Base-by-base conservation (phyloP, 2,888 invertebrate species). In the Adineta ricciae region DNA sequence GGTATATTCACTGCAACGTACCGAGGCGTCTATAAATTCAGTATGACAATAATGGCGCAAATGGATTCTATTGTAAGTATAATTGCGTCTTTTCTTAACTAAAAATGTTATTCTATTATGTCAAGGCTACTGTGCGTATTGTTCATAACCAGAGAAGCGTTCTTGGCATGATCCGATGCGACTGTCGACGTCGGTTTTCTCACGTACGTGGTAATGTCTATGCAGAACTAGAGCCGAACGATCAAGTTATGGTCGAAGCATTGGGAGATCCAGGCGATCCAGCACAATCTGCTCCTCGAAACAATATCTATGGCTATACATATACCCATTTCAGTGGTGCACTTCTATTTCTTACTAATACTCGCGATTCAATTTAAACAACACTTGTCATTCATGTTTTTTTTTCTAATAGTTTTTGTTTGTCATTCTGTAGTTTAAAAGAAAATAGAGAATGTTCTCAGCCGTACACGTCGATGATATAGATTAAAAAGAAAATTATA, bases 271-370 rank as follows among this genome's bases (percentile, higher is more conserved):
- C 24, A 41, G 41, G n/a, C 41, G 41, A 78, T 78, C 41, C 41
- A n/a, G 78, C 21, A 41, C 78, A 78, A 41, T 78, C 78, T 2
- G 38, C 78, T 41, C 78, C 78, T n/a, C 78, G 78, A 9, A 78
- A 78, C n/a, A 78, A 78, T 78, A 78, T 78, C 7, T 78, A 78
- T 78, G 78, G 78, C 14, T 78, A 78, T 78, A 41, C 78, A 5
- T 78, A 78, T n/a, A 78, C 78, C 38, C 78, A 78, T 78, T 78
- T 78, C 41, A 78, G 78, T 78, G 78, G 78, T n/a, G 38, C 41
- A 78, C 78, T 78, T 38, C 24, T 78, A 78, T 78, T 41, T 78
- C 24, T 78, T 41, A 78, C 78, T 24, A 78, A 78, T 36, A 64
- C 16, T 64, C 32, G 56, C n/a, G 56, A 56, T 56, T n/a, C 11